Evolutionary conservation across 2,113 vertebrate species (phyloP), one percentile per base, ranked within the genome.

Genomic region (Catharus minimus): DNA sequence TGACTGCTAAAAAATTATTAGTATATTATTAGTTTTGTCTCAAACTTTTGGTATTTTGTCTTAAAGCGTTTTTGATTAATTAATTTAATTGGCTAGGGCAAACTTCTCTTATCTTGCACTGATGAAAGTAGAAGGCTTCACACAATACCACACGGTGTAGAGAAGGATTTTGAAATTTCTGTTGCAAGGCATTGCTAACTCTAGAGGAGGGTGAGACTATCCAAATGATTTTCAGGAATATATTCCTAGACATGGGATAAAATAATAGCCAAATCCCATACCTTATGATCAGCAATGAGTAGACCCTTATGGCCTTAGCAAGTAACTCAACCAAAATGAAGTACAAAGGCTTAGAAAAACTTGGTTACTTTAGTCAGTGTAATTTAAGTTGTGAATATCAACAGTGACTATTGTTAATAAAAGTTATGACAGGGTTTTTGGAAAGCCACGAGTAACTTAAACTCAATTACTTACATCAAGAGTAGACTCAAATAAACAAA

Each of bases 101-200:
- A 88, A 19, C 6, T 44, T 89, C 24, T 55, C 13, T 69, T 39
- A 23, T 9, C 44, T 61, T 65, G 12, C 5, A 32, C 20, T 68
- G 32, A 13, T 75, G 49, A 30, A 92, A 55, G 6, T 18, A 46
- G 1, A 41, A 28, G 8, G 14, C 14, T 81, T 10, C 80, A 21
- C 44, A 32, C 30, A 50, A 20, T 21, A 72, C 4, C 2, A 0
- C 9, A 3, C 0, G 0, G 16, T 8, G 8, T 4, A 44, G 41
- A 56, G 44, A 53, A 41, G 16, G 12, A 49, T 44, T 36, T 68
- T 8, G 22, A 65, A 72, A 67, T 32, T 67, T 72, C 11, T 44
- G 2, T 44, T 75, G 33, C 41, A 85, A 57, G 47, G 17, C 28
- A 11, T 22, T 75, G 27, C 32, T 79, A 32, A 33, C 10, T 67